A percentile compares a stretch with the other conserved stretches of the same genome.
Conservation (phyloP, 2,797 vertebrate genomes). For the Melanogrammus aeglefinus region DNA sequence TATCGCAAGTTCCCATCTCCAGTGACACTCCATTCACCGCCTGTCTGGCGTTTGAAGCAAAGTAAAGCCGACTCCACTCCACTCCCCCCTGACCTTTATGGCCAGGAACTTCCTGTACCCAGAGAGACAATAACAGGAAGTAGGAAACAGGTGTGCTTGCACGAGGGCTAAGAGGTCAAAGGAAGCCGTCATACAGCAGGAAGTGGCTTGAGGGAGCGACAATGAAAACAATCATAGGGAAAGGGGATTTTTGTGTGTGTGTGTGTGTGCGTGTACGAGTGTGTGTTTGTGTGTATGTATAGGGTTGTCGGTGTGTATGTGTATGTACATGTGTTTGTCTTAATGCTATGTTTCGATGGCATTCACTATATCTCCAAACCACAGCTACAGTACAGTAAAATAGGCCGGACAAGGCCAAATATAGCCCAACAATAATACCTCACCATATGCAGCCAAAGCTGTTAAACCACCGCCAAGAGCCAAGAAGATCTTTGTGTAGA, state of each 20-base stretch:
- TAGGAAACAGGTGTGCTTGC: constrained; percentile 64
- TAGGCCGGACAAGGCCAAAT: constrained; percentile 24
- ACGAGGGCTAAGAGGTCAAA: constrained; percentile 50
- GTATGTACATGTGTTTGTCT: constrained; percentile 3
- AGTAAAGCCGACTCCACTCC: constrained; percentile 6
- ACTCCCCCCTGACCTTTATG: constrained; percentile 31
- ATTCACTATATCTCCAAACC: not conserved
- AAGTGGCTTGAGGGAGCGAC: constrained; percentile 32
- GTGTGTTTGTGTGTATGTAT: not conserved
- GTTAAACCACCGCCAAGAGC: constrained; percentile 36
- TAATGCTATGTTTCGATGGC: not conserved
- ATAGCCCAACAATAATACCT: constrained; percentile 41
- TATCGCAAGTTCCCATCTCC: not conserved
- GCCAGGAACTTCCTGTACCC: constrained; percentile 39
- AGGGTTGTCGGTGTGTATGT: not conserved
- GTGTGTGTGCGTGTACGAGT: not conserved
- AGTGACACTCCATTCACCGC: not conserved
- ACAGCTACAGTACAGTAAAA: constrained; percentile 23
- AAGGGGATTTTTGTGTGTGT: not conserved
- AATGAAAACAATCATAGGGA: constrained; percentile 21
- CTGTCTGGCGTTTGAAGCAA: constrained; percentile 3
- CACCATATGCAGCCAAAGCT: constrained; percentile 13
- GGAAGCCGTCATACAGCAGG: constrained; percentile 50
- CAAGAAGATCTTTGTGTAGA: constrained; percentile 24
- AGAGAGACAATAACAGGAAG: constrained; percentile 66